Conservation (phyloP, 92 coral and sea anemone species). For the Virgularia gustaviana region DNA sequence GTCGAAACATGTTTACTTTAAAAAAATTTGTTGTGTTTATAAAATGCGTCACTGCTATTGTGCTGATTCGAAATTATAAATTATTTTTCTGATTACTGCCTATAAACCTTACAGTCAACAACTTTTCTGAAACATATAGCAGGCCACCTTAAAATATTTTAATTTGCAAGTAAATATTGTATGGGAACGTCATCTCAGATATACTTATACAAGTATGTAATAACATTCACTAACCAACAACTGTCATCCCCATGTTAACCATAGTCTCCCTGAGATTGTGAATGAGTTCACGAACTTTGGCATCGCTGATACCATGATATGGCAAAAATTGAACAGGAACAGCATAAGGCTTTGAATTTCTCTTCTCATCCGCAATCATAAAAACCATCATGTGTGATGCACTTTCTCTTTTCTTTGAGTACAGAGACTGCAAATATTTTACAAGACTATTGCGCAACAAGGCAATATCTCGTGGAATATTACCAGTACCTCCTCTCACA, state of each 20-base stretch:
- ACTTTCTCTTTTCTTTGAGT: slow-evolving; percentile 3
- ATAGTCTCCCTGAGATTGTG: neutral
- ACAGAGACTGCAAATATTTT: slow-evolving; percentile 11
- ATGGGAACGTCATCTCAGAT: no score
- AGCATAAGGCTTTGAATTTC: slow-evolving; percentile 21
- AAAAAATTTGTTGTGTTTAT: no score
- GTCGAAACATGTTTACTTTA: no score
- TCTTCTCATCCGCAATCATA: slow-evolving; percentile 26
- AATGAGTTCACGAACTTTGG: neutral
- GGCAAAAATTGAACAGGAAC: slow-evolving; percentile 21
- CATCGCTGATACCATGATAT: slow-evolving; percentile 17
- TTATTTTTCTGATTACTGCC: no score
- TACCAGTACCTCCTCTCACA: neutral
- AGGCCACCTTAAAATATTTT: no score
- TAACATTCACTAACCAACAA: slow-evolving; percentile 6
- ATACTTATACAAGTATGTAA: neutral
- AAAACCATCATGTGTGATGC: slow-evolving; percentile 29
- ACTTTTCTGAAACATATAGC: no score
- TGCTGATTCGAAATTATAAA: no score
- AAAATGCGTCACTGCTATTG: no score
- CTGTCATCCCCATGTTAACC: slow-evolving; percentile 23
- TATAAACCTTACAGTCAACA: no score
- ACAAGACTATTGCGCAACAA: neutral
- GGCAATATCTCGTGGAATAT: slow-evolving; percentile 2
- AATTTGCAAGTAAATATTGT: no score